These are phyloP conservation scores for Drosophila diplacantha DNA, from an alignment of 2,888 invertebrate genomes.

Conservation along the genomic window DNA sequence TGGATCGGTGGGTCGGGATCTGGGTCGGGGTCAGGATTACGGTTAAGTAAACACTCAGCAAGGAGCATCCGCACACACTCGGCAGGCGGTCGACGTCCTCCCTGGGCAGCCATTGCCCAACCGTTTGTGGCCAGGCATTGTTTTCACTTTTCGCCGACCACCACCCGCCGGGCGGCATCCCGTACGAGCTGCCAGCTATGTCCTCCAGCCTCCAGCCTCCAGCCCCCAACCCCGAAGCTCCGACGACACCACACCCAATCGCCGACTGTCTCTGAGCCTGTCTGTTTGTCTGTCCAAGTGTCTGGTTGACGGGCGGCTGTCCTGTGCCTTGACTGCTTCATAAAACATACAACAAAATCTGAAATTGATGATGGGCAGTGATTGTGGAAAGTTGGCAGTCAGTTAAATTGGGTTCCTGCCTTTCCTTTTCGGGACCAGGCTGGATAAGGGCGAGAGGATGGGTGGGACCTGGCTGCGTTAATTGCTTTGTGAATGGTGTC, in stretches of 20 bases:
- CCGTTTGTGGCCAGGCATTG: constrained; percentile 61
- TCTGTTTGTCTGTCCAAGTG: constrained; percentile 44
- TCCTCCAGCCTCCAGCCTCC: constrained; percentile 1
- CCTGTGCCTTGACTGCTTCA: constrained; percentile 54
- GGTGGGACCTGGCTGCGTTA: constrained; percentile 55
- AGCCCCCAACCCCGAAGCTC: neutral
- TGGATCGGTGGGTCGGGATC: constrained; percentile 30
- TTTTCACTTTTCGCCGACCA: constrained; percentile 61
- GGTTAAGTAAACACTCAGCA: constrained; percentile 69
- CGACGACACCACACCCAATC: constrained; percentile 20
- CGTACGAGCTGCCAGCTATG: constrained; percentile 8
- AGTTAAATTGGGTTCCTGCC: constrained; percentile 69
- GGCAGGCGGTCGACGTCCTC: constrained; percentile 45
- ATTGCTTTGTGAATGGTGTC: constrained; percentile 73
- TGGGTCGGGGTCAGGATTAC: constrained; percentile 54
- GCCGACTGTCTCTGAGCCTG: constrained; percentile 36
- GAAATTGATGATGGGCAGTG: constrained; percentile 73
- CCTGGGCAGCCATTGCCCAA: constrained; percentile 57
- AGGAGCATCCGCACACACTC: constrained; percentile 42
- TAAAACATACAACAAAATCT: constrained; percentile 73
- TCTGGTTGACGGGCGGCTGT: constrained; percentile 35
- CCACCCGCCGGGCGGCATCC: constrained; percentile 23
- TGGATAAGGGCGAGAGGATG: constrained; percentile 1
- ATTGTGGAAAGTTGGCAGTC: constrained; percentile 71
- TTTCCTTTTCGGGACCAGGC: constrained; percentile 38